Evolutionary conservation across 2,113 vertebrate species (phyloP), one percentile per base, ranked within the genome.

Genomic region (Uria lomvia): DNA sequence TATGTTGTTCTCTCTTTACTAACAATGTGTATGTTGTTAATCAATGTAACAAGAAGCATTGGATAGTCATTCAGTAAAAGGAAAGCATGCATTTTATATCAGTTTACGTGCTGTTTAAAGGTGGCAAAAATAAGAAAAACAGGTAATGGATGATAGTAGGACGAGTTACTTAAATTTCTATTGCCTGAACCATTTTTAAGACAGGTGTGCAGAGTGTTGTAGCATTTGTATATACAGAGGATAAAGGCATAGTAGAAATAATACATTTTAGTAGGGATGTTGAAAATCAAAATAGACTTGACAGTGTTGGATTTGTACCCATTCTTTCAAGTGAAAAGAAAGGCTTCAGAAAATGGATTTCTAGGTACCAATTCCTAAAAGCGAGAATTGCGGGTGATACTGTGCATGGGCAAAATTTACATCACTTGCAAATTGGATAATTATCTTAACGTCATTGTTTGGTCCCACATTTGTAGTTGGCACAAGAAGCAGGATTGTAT

Each of bases 11-110:
- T 96, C 36, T 90, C 65, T 66, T 74, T 91, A 7, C 62, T 94
- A 84, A 50, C 78, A 96, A 60, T 81, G 34, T 85, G 20, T 63
- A 47, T 94, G 82, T 95, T 5, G 13, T 95, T 92, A 75, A 59
- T 97, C 85, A 96, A 63, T 70, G 32, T 91, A 86, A 73, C 19
- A 49, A 92, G 68, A 78, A 96, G 22, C 21, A 56, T 49, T 92
- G 43, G 30, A 22, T 91, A 17, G 20, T 97, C 52, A 92, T 94
- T 97, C 71, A 71, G 53, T 88, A 93, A 97, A 84, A 85, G 79
- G 56, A 94, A 96, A 92, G 42, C 80, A 50, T 85, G 19, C 34
- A 24, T 89, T 96, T 96, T 81, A 56, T 78, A 74, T 80, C 42
- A 10, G 21, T 63, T 90, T 94, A 55, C 32, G 13, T 91, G 56